phyloP scores from a whole-genome alignment of 2,888 invertebrate genomes.

The Parthenolecanium corni region DNA sequence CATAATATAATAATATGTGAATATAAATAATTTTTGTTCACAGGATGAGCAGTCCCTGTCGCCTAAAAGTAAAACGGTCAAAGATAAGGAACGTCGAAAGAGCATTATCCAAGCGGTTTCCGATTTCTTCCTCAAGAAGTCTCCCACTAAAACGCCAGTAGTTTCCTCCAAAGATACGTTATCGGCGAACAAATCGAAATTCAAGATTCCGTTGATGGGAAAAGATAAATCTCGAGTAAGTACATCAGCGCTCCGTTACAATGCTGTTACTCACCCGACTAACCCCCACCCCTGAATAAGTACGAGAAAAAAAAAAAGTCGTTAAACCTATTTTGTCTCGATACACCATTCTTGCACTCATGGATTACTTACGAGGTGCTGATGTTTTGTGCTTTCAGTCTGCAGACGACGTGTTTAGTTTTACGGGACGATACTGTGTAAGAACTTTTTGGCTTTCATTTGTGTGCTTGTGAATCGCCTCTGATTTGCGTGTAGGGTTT shows the following conservation, averaged over 20 bases:
- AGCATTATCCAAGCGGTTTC: constrained; percentile 75
- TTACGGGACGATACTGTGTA: constrained; percentile 21
- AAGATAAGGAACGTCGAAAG: constrained; percentile 58
- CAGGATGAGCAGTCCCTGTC: constrained; percentile 7
- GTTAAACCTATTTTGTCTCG: too few species aligned
- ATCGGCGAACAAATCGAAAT: constrained; percentile 11
- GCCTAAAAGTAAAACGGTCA: constrained; percentile 19
- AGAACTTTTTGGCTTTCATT: constrained; percentile 6
- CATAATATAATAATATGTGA: too few species aligned
- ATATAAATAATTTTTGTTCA: background rate
- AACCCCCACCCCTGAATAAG: too few species aligned
- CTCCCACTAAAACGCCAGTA: constrained; percentile 32
- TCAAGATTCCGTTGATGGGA: constrained; percentile 20
- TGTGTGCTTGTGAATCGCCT: background rate
- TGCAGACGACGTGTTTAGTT: constrained; percentile 30
- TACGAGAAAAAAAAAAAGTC: too few species aligned
- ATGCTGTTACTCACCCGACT: background rate
- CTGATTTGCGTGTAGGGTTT: background rate
- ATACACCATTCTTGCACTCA: too few species aligned
- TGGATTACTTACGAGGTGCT: too few species aligned
- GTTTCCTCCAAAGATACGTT: background rate
- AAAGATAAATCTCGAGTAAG: constrained; percentile 29
- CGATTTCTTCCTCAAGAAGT: constrained; percentile 65
- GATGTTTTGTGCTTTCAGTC: constrained; percentile 33
- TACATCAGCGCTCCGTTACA: too few species aligned